Evolutionary conservation across 2,888 invertebrate genomes (phyloP).

Genomic region (Cantharis nigra): DNA sequence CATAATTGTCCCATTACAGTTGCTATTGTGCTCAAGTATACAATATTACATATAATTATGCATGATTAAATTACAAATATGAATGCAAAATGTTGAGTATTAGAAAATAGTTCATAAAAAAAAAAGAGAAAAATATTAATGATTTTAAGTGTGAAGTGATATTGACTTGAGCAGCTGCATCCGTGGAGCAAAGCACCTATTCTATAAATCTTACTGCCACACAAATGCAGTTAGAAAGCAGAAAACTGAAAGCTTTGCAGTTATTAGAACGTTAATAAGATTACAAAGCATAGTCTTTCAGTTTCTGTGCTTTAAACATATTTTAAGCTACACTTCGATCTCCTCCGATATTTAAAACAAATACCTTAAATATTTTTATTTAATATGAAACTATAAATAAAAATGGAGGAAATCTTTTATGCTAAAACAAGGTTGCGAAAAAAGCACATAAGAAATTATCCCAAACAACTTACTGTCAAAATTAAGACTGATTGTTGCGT

Average conservation of each 20-base stretch:
- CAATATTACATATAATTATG: slow-evolving; percentile 19
- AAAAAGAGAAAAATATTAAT: background rate
- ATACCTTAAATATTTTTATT: background rate
- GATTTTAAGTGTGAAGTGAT: slow-evolving; percentile 14
- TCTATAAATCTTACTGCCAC: slow-evolving; percentile 25
- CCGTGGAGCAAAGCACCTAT: slow-evolving; percentile 31
- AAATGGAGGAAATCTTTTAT: slow-evolving; percentile 9
- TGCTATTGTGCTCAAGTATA: slow-evolving; percentile 35
- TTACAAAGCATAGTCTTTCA: slow-evolving; percentile 24
- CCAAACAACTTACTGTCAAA: slow-evolving; percentile 88
- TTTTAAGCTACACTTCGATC: slow-evolving; percentile 10
- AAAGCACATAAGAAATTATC: slow-evolving; percentile 9
- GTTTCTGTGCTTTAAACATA: slow-evolving; percentile 16
- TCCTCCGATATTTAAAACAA: slow-evolving; percentile 10
- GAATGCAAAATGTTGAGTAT: slow-evolving; percentile 19
- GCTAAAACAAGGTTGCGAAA: slow-evolving; percentile 10
- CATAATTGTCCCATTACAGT: slow-evolving; percentile 50
- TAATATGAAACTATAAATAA: background rate
- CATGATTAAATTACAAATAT: slow-evolving; percentile 13
- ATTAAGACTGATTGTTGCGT: slow-evolving; percentile 95
- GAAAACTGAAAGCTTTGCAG: slow-evolving; percentile 37
- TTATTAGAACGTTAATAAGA: slow-evolving; percentile 20
- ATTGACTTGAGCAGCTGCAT: slow-evolving; percentile 33
- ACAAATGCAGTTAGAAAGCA: slow-evolving; percentile 35
- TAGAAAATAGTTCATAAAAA: slow-evolving; percentile 4